Conservation (phyloP, 2,888 invertebrate species). For the Tricholauxania praeusta region DNA sequence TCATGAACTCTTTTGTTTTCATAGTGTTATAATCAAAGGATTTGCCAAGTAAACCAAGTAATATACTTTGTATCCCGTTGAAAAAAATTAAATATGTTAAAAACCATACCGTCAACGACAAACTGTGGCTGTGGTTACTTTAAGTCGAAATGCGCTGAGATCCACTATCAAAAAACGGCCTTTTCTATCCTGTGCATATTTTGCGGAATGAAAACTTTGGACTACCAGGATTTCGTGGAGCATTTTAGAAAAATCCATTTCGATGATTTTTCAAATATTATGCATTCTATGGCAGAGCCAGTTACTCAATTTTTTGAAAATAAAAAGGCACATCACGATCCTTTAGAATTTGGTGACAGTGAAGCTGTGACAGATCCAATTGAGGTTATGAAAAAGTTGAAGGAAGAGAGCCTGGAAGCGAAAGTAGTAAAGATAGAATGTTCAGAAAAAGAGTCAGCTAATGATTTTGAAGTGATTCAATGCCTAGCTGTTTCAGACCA, state of each 20-base stretch:
- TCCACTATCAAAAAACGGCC: constrained; percentile 43
- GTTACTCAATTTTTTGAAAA: constrained; percentile 16
- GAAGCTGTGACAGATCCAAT: constrained; percentile 23
- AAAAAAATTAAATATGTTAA: constrained; percentile 36
- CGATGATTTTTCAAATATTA: constrained; percentile 30
- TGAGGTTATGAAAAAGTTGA: constrained; percentile 27
- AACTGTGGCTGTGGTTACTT: constrained; percentile 29
- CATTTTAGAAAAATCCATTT: constrained; percentile 49
- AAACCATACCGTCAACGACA: constrained; percentile 28
- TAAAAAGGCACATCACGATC: constrained; percentile 30
- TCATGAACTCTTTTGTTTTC: too few relatives aligned
- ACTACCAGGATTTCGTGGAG: constrained; percentile 44
- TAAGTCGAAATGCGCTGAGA: constrained; percentile 53
- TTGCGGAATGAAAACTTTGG: constrained; percentile 45
- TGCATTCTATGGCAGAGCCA: constrained; percentile 29
- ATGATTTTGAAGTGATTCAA: not conserved
- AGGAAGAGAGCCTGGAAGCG: not conserved
- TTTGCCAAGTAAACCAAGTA: too few relatives aligned
- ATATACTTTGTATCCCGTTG: not conserved
- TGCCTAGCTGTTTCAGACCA: not conserved
- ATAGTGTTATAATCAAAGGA: too few relatives aligned
- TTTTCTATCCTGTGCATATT: constrained; percentile 49
- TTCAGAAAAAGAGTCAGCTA: not conserved
- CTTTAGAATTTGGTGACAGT: constrained; percentile 34
- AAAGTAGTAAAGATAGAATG: constrained; percentile 28